A percentile compares a stretch with the other conserved stretches of the same genome.
These are phyloP conservation scores for Epirrhoe tristata DNA, from an alignment of 2,888 invertebrate genomes.

Conservation along the genomic window DNA sequence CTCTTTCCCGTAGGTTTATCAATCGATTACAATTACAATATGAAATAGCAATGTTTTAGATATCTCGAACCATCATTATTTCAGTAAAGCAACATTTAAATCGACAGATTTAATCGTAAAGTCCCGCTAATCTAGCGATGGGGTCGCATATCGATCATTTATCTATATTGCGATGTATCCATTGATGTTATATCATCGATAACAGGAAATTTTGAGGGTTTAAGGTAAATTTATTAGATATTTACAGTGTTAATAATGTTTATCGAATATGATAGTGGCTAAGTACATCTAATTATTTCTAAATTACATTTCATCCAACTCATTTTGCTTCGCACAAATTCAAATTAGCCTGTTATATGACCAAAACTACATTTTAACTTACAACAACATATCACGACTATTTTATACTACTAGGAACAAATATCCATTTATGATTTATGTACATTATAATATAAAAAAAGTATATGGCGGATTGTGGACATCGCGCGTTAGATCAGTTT, in stretches of 20 bases:
- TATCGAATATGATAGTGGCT: too few species aligned
- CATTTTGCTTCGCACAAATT: too few species aligned
- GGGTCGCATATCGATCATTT: slow-evolving; percentile 5
- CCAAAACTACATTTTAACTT: too few species aligned
- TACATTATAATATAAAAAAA: too few species aligned
- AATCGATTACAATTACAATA: not conserved
- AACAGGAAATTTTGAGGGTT: not conserved
- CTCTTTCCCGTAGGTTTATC: not conserved
- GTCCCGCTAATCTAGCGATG: slow-evolving; percentile 25
- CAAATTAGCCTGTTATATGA: too few species aligned
- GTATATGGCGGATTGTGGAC: too few species aligned
- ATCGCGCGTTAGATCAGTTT: too few species aligned
- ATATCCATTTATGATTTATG: too few species aligned
- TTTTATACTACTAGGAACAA: too few species aligned
- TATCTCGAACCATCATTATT: slow-evolving; percentile 2
- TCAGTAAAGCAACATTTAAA: slow-evolving; percentile 9
- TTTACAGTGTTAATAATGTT: not conserved
- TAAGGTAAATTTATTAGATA: slow-evolving; percentile 4
- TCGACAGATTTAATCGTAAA: slow-evolving; percentile 15
- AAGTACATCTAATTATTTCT: too few species aligned
- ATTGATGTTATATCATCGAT: slow-evolving; percentile 7
- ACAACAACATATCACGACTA: too few species aligned
- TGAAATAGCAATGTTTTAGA: not conserved
- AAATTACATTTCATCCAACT: too few species aligned
- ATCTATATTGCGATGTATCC: slow-evolving; percentile 13